These are phyloP conservation scores for Mustelus asterias DNA, from an alignment of 2,113 vertebrate species.

Conservation along the genomic window DNA sequence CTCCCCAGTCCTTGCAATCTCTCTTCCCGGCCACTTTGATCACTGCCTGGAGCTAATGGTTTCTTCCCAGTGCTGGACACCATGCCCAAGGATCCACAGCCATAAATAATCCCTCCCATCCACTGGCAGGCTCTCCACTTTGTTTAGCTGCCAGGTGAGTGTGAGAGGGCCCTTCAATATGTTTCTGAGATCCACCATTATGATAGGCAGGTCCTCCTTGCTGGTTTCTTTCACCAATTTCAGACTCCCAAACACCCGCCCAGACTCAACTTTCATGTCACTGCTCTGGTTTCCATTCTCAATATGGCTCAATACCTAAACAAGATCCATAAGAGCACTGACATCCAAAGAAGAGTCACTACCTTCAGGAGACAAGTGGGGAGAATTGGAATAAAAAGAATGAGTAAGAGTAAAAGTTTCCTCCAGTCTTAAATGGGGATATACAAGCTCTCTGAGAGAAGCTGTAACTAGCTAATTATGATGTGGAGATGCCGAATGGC, in stretches of 20 bases:
- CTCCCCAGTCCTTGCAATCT: not conserved
- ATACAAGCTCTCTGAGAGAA: no score
- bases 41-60: not conserved
- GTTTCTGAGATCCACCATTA: not conserved
- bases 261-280: not conserved
- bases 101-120: no score
- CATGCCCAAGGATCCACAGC: no score
- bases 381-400: not conserved
- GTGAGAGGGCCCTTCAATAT: no score
- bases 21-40: not conserved
- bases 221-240: not conserved
- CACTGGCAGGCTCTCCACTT: no score
- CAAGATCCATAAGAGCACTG: not conserved
- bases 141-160: no score
- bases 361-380: not conserved
- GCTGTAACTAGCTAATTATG: no score
- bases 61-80: not conserved
- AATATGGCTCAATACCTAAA: not conserved
- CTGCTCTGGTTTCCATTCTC: not conserved
- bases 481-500: no score
- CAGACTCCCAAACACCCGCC: not conserved
- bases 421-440: no score
- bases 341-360: not conserved
- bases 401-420: not conserved
- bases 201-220: not conserved